Evolutionary conservation across 1,140 invertebrate genomes (phyloP).

Genomic region (Brachionus plicatilis): DNA sequence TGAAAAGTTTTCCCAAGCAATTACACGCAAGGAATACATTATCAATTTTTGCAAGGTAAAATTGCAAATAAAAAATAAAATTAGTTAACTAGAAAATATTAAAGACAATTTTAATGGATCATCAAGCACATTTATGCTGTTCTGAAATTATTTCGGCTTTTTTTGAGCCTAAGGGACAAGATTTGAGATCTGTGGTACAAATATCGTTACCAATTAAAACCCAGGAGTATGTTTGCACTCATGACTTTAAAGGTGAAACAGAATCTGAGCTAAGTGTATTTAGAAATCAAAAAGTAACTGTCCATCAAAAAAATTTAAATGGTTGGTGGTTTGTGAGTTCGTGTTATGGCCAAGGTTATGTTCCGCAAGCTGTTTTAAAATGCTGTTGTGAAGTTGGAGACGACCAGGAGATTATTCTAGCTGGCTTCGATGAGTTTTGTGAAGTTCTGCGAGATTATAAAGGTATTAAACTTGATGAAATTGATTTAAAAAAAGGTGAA

Average conservation of each 20-base stretch:
- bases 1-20: neutral
- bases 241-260: neutral
- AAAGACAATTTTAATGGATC: neutral
- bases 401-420: neutral
- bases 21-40: neutral
- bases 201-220: neutral
- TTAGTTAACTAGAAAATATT: neutral
- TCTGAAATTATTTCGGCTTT: neutral
- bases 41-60: neutral
- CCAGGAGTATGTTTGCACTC: neutral
- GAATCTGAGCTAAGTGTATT: neutral
- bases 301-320: neutral
- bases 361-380: neutral
- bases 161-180: neutral
- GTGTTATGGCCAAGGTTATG: neutral
- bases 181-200: neutral
- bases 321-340: conserved; percentile 10
- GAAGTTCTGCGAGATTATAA: neutral
- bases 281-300: neutral
- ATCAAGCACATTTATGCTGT: neutral
- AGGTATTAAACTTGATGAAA: neutral
- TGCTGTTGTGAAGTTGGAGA: neutral
- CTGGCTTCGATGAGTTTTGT: neutral
- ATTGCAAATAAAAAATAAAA: neutral
- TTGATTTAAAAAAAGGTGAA: neutral